phyloP scores from a whole-genome alignment of 1,140 invertebrate species.

The Nasonia vitripennis region DNA sequence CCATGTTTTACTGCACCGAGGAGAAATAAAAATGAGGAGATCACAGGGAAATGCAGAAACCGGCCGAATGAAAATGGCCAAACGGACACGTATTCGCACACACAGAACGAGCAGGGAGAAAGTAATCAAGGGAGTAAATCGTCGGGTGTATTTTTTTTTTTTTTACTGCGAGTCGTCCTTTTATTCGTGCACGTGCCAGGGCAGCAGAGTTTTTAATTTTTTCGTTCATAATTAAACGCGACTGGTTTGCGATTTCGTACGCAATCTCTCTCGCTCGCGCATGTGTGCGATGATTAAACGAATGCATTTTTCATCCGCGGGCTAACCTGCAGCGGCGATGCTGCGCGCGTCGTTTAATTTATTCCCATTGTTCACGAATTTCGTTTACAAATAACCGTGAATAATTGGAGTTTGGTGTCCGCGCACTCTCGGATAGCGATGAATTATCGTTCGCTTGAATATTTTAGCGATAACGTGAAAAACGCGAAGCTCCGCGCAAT shows the following conservation, averaged over 20 bases:
- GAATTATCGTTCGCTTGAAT: not conserved
- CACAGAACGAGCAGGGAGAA: not conserved
- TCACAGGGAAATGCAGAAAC: not conserved
- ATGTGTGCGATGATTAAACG: too few species aligned
- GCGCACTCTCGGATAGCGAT: not conserved
- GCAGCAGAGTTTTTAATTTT: not conserved
- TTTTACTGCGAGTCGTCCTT: not conserved
- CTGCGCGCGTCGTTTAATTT: too few species aligned
- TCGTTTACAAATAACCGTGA: not conserved
- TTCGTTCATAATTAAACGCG: not conserved
- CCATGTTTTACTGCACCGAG: not conserved
- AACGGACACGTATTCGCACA: not conserved
- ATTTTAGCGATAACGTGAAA: not conserved
- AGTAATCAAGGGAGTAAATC: conserved; percentile 32
- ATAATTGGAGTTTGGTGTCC: not conserved
- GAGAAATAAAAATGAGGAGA: not conserved
- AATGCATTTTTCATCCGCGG: too few species aligned
- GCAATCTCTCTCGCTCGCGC: too few species aligned
- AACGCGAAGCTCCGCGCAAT: not conserved
- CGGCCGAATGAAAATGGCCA: not conserved
- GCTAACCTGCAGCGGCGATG: too few species aligned
- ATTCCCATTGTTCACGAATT: too few species aligned
- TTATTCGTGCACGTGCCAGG: too few species aligned
- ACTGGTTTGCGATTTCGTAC: not conserved
- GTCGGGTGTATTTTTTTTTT: not conserved